Percentiles rank a stretch among this genome's conserved stretches.
Evolutionary conservation across 2,888 invertebrate species (phyloP).

Genomic region (Caenorhabditis panamensis): DNA sequence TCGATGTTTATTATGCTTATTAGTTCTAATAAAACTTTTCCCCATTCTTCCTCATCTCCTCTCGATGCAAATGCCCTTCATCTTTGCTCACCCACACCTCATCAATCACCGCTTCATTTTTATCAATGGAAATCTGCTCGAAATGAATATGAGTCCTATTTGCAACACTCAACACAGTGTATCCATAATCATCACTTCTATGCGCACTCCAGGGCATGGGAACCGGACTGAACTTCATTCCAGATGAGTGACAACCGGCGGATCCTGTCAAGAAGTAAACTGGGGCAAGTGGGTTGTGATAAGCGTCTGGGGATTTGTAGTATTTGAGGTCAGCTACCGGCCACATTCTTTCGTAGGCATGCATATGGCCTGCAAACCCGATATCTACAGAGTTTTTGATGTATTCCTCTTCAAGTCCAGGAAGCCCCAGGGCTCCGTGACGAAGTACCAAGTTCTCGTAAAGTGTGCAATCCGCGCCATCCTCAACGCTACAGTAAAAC

Average conservation of each 20-base stretch:
- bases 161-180: constrained; percentile 89
- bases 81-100: constrained; percentile 58
- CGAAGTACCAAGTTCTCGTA: constrained; percentile 78
- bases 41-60: constrained; percentile 22
- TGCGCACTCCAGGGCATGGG: constrained; percentile 67
- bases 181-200: constrained; percentile 89
- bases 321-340: constrained; percentile 83
- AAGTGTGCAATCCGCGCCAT: constrained; percentile 81
- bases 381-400: constrained; percentile 90
- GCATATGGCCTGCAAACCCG: constrained; percentile 96
- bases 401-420: constrained; percentile 89
- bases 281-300: constrained; percentile 89
- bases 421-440: constrained; percentile 77
- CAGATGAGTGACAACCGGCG: constrained; percentile 83
- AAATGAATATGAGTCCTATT: constrained; percentile 88
- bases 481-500: constrained; percentile 88
- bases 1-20: no score
- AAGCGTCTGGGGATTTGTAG: constrained; percentile 83
- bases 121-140: constrained; percentile 87
- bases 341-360: constrained; percentile 95
- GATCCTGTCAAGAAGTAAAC: constrained; percentile 93
- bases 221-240: constrained; percentile 65
- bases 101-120: constrained; percentile 69
- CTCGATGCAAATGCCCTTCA: constrained; percentile 31
- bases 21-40: constrained; percentile 22